Percentiles rank a stretch among this genome's conserved stretches.
These are phyloP conservation scores for Formica selysi DNA, from an alignment of 1,140 invertebrate species.

Conservation along the genomic window DNA sequence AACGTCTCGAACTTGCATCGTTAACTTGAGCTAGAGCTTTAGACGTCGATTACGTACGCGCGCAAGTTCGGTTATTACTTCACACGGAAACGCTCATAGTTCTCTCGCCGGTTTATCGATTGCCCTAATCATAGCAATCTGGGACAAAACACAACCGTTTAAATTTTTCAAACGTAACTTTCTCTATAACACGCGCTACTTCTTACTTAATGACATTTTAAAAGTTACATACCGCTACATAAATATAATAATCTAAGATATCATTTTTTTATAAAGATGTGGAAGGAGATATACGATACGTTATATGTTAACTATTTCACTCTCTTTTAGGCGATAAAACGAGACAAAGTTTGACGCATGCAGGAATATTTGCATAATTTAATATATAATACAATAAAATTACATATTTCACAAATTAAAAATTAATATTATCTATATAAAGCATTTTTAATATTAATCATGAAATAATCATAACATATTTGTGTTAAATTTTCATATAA, in stretches of 20 bases:
- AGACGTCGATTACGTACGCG: constrained; percentile 59
- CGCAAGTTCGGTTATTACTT: constrained; percentile 52
- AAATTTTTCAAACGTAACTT: neutral
- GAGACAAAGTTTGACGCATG: neutral
- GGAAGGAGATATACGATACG: neutral
- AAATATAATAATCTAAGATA: neutral
- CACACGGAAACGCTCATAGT: neutral
- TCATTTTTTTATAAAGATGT: neutral
- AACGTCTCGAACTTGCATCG: constrained; percentile 61
- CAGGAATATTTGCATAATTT: too few species aligned
- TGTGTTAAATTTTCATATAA: neutral
- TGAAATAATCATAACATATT: neutral
- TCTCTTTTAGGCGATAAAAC: neutral
- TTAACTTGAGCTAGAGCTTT: constrained; percentile 57
- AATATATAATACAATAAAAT: neutral
- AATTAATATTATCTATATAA: neutral
- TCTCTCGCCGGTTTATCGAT: constrained; percentile 21
- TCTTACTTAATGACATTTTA: neutral
- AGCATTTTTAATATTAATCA: neutral
- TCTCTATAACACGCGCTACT: neutral
- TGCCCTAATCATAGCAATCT: constrained; percentile 21
- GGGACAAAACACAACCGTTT: neutral
- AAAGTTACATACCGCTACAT: neutral
- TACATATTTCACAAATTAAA: neutral
- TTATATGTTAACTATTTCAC: neutral